phyloP scores from a whole-genome alignment of 2,113 vertebrate genomes.

The Nestor notabilis region DNA sequence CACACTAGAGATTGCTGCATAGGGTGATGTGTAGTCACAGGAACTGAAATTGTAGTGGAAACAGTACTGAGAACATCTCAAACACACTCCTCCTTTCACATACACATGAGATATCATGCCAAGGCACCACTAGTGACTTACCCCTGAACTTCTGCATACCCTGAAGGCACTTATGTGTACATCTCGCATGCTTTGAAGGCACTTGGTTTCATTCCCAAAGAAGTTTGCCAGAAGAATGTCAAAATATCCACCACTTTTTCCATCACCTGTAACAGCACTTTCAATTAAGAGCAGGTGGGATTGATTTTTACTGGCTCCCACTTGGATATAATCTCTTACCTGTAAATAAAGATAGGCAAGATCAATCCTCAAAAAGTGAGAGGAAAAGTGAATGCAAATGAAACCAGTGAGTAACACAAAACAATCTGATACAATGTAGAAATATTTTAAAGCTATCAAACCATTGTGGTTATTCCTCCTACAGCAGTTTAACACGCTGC shows the following conservation, averaged over 20 bases:
- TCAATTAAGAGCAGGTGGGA: background rate
- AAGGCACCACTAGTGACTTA: background rate
- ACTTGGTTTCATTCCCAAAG: background rate
- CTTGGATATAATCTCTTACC: background rate
- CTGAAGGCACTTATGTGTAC: background rate
- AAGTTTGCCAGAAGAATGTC: background rate
- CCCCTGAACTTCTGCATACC: slow-evolving; percentile 5
- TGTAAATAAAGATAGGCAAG: background rate
- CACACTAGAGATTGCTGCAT: background rate
- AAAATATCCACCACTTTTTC: background rate
- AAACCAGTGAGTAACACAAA: background rate
- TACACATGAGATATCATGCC: background rate
- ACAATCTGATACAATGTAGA: background rate
- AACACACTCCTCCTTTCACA: background rate
- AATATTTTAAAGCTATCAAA: background rate
- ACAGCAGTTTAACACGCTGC: background rate
- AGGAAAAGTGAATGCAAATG: background rate
- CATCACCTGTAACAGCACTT: background rate
- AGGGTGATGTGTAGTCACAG: background rate
- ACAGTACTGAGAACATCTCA: background rate
- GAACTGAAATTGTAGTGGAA: background rate
- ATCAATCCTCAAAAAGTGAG: background rate
- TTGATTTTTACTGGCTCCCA: background rate
- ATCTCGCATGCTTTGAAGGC: background rate
- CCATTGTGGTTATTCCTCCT: background rate